Base-by-base conservation (phyloP, 2,797 vertebrate species). In the Protosalanx chinensis region DNA sequence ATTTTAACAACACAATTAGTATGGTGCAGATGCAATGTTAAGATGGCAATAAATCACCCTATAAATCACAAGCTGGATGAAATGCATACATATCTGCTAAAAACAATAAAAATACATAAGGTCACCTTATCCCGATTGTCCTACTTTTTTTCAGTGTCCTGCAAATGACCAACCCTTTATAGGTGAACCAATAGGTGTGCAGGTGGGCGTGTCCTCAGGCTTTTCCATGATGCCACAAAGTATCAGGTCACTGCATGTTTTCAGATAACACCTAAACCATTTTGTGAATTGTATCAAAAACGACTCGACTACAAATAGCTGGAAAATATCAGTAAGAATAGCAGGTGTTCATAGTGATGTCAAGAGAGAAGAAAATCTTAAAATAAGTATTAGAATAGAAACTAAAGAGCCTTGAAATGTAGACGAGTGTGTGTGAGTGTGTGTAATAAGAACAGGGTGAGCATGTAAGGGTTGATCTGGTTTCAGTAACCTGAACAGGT, bases 401-500 rank as follows among this genome's bases (percentile, higher is more conserved):
- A 89, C 85, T 72, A 90, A 46, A 71, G 18, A 65, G 69, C 71
- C 77, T 82, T 90, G 82, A 92, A 92, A 86, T 83, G 89, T 90
- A 89, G 89, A 91, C 92, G 88, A 90, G 74, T 66, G 67, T 79
- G 89, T 83, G 74, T 66, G 4, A 63, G 77, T 82, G 74, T 66
- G 67, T 79, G 89, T 83, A 88, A 88, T 67, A 10, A 2, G 61
- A 88, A 70, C 53, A 60, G 18, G 56, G 23, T 53, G 16, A 1
- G n/a, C 72, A 66, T 70, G 73, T 65, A 75, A 75, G 49, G 82
- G 77, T 77, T n/a, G 56, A 66, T 76, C 82, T 76, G 29, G 64
- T 53, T 63, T 62, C 37, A 29, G 90, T 27, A 89, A 93, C 87
- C 78, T 12, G 85, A 93, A 71, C 64, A 3, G 12, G 69, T 74